phyloP scores from a whole-genome alignment of 2,888 invertebrate genomes.

The Melangyna quadrimaculata region DNA sequence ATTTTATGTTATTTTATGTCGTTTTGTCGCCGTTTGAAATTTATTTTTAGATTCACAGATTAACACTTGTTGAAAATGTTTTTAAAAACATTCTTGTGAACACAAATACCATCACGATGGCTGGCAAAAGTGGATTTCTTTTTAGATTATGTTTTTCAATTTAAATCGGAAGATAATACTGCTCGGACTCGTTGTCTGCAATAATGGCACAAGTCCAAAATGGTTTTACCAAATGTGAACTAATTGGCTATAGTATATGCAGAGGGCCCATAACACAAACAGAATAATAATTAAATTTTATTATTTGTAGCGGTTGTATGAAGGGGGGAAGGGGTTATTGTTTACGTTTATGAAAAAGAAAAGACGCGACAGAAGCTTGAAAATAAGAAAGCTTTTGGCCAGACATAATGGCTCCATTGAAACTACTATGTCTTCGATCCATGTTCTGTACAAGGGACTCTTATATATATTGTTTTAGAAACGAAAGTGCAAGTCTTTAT shows the following conservation, averaged over 20 bases:
- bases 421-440: too few species aligned
- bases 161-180: background rate
- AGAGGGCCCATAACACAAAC: background rate
- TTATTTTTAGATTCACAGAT: constrained; percentile 63
- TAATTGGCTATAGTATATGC: background rate
- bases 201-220: background rate
- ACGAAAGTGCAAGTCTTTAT: too few species aligned
- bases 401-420: too few species aligned
- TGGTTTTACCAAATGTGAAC: background rate
- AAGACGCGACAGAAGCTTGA: too few species aligned
- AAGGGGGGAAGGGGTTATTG: too few species aligned
- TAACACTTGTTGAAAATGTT: constrained; percentile 54
- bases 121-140: constrained; percentile 36
- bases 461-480: too few species aligned
- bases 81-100: constrained; percentile 76
- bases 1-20: constrained; percentile 55
- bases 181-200: background rate
- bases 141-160: constrained; percentile 34
- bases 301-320: background rate
- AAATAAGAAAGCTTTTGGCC: too few species aligned
- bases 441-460: too few species aligned
- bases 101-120: constrained; percentile 61
- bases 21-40: constrained; percentile 38
- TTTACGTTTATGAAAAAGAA: too few species aligned
- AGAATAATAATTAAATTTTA: background rate